Percentiles rank a stretch among this genome's conserved stretches.
phyloP scores from a whole-genome alignment of 2,888 invertebrate genomes.

The Zaprionus lineosus region DNA sequence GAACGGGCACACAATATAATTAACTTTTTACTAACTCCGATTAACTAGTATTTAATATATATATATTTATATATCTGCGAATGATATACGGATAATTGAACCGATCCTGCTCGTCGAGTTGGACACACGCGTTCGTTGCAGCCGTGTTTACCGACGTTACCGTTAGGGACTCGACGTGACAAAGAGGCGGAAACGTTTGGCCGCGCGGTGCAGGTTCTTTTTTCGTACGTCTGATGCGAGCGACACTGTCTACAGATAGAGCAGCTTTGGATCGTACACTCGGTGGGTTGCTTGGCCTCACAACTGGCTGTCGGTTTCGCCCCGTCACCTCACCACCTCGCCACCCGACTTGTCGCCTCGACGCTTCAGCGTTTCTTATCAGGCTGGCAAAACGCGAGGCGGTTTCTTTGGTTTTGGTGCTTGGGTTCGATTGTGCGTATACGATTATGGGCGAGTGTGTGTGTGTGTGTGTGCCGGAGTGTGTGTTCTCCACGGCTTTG shows the following conservation, averaged over 20 bases:
- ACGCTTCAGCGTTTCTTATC: constrained; percentile 44
- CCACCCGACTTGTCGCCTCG: constrained; percentile 13
- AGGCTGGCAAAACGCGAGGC: constrained; percentile 47
- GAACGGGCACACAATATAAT: too few species aligned
- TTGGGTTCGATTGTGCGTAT: constrained; percentile 24
- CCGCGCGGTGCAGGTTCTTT: constrained; percentile 21
- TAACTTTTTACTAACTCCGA: too few species aligned
- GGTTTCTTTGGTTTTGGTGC: constrained; percentile 47
- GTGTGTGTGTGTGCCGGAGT: constrained; percentile 9
- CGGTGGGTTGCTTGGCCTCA: constrained; percentile 18
- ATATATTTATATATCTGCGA: too few species aligned
- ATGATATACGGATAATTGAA: too few species aligned
- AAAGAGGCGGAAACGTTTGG: constrained; percentile 29
- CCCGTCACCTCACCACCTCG: constrained; percentile 1
- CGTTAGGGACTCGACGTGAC: constrained; percentile 23
- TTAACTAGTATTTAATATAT: too few species aligned
- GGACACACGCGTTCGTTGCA: neutral
- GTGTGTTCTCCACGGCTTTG: constrained; percentile 11
- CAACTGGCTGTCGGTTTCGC: constrained; percentile 27
- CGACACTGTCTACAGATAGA: constrained; percentile 39
- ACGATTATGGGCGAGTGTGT: neutral
- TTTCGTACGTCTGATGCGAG: constrained; percentile 22
- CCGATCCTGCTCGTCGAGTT: too few species aligned
- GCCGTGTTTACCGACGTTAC: neutral
- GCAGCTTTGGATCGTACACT: constrained; percentile 42